Evolutionary conservation across 2,888 invertebrate genomes (phyloP), one percentile per base, ranked within the genome.

Genomic region (Branchinecta sandiegonensis): DNA sequence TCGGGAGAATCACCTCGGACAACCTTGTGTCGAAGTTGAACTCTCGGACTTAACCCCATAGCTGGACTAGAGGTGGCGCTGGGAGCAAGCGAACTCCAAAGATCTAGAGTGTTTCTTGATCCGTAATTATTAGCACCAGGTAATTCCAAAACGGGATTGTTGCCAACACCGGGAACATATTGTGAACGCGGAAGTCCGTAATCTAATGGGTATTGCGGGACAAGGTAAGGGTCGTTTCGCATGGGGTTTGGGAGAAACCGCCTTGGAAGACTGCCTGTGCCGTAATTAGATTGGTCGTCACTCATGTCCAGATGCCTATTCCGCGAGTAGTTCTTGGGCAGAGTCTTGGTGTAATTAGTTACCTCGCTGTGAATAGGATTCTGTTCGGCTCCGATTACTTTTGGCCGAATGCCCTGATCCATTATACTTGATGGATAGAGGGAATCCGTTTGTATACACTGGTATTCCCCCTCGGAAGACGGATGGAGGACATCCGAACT

Each of bases 341-440:
- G 17, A 17, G 56, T 56, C 17, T 10, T 56, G 17, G 56, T n/a
- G 56, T 56, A 56, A 56, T 56, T 56, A 56, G 56, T 14, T 56
- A 14, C 56, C 9, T 56, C 56, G 56, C n/a, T 56, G 17, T 56
- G 56, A 14, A 56, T 56, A 14, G 56, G 56, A 14, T 17, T 56
- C 17, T 56, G 11, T 56, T 56, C 56, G 71, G 80, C 81, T 75
- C 66, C 72, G 72, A 56, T 76, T 75, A 11, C 74, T 69, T 66
- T 71, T 23, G 71, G 73, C 63, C 46, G 72, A 66, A 66, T 76
- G 74, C 66, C 73, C 73, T 84, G 82, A 73, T 88, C 88, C 90
- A 90, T 90, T 66, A 89, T 78, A 12, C 88, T 88, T 14, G 88
- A 87, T 13, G 89, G 88, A 76, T 90, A 90, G 46, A 90, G 79